Percentiles rank a stretch among this genome's conserved stretches.
phyloP scores from a whole-genome alignment of 2,888 invertebrate species.

The Adela reaumurella region DNA sequence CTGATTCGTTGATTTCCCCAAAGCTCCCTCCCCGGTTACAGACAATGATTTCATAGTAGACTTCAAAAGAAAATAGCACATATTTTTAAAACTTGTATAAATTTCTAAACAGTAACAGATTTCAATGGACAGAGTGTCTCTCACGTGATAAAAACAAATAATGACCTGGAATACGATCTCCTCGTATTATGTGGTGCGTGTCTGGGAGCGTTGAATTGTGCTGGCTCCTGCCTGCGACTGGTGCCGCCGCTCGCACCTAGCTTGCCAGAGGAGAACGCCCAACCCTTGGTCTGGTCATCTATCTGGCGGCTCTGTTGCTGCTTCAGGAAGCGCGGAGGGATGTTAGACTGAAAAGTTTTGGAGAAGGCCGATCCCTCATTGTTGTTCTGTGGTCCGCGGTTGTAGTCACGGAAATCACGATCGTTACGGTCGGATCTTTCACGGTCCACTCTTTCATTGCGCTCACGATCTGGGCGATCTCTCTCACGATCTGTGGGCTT shows the following conservation, averaged over 20 bases:
- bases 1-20: no score
- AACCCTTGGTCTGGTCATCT: constrained; percentile 41
- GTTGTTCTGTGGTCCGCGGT: constrained; percentile 47
- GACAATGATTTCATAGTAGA: no score
- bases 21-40: no score
- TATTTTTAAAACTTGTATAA: no score
- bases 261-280: constrained; percentile 39
- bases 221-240: constrained; percentile 37
- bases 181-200: constrained; percentile 39
- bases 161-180: constrained; percentile 47
- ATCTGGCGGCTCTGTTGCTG: constrained; percentile 62
- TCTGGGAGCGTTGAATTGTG: constrained; percentile 37
- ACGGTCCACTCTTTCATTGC: constrained; percentile 19
- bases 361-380: constrained; percentile 60
- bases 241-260: constrained; percentile 16
- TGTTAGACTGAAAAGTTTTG: constrained; percentile 73
- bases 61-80: no score
- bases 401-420: constrained; percentile 22
- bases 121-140: no score
- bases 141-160: no score
- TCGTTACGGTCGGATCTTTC: constrained; percentile 16
- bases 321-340: constrained; percentile 83
- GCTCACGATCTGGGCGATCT: constrained; percentile 27
- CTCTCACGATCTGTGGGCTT: constrained; percentile 45
- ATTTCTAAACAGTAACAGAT: no score